Conservation (phyloP, 2,888 invertebrate species). For the Trichopria drosophilae region DNA sequence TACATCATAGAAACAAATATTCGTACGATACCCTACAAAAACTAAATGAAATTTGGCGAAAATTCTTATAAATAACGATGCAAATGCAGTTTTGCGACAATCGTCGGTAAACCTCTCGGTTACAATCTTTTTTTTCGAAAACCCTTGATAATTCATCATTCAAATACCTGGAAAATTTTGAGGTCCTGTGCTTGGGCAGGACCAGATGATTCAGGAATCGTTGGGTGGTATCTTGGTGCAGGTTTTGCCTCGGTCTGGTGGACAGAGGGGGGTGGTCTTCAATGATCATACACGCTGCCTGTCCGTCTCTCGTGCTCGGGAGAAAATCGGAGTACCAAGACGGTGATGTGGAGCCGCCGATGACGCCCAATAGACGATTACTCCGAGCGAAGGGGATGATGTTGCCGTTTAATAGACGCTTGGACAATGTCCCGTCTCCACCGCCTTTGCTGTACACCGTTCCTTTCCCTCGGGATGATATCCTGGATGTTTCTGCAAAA, state of each 20-base stretch:
- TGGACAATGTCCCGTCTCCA: conserved; percentile 54
- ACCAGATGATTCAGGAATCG: conserved; percentile 54
- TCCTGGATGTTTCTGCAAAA: conserved; percentile 77
- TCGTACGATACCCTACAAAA: too few species aligned
- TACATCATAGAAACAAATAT: too few species aligned
- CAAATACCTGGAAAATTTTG: conserved; percentile 80
- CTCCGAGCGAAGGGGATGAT: conserved; percentile 45
- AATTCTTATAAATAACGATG: too few species aligned
- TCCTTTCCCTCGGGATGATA: conserved; percentile 84
- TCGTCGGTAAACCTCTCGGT: too few species aligned
- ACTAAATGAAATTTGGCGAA: too few species aligned
- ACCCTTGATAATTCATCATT: not conserved
- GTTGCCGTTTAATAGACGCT: conserved; percentile 49
- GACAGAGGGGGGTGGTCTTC: conserved; percentile 56
- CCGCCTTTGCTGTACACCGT: conserved; percentile 57
- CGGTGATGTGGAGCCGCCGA: conserved; percentile 45
- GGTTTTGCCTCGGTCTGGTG: conserved; percentile 54
- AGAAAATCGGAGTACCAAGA: conserved; percentile 51
- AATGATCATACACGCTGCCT: conserved; percentile 60
- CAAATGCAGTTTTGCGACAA: too few species aligned
- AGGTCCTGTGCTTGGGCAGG: conserved; percentile 70
- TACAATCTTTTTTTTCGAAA: not conserved
- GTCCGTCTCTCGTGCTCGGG: conserved; percentile 53
- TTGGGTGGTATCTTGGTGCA: conserved; percentile 56
- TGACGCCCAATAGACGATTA: conserved; percentile 46